phyloP scores from a whole-genome alignment of 2,888 invertebrate genomes.

The Ypsolopha scabrella region DNA sequence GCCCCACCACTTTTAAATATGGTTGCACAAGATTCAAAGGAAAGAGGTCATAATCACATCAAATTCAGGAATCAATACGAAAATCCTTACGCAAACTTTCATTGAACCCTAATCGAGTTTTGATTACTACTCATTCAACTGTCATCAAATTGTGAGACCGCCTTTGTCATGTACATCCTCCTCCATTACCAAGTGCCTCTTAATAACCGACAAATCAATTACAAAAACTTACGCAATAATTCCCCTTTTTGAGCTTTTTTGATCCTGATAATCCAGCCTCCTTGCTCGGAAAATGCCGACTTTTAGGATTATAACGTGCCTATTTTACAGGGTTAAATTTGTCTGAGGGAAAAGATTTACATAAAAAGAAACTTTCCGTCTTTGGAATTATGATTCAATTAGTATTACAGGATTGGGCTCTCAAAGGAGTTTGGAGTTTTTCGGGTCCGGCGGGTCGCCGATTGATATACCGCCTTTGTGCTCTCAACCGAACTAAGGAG shows the following conservation, averaged over 20 bases:
- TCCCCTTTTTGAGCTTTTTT: constrained; percentile 13
- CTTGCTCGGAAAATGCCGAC: constrained; percentile 24
- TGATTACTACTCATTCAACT: constrained; percentile 6
- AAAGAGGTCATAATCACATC: too few relatives aligned
- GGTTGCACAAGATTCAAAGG: too few relatives aligned
- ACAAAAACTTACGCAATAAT: constrained; percentile 9
- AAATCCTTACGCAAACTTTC: too few relatives aligned
- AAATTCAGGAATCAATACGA: too few relatives aligned
- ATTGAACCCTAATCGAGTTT: constrained; percentile 9
- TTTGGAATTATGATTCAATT: constrained; percentile 68
- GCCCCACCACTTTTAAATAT: too few relatives aligned
- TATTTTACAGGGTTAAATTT: constrained; percentile 50
- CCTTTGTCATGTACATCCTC: constrained; percentile 5
- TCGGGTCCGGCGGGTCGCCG: constrained; percentile 47
- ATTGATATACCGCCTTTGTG: constrained; percentile 53
- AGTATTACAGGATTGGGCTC: constrained; percentile 66
- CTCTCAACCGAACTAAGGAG: constrained; percentile 58
- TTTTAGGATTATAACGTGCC: constrained; percentile 48
- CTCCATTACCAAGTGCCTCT: background rate
- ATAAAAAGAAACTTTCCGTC: constrained; percentile 66
- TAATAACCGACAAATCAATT: constrained; percentile 8
- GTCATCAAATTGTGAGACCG: constrained; percentile 7
- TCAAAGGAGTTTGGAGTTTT: constrained; percentile 59
- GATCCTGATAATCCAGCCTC: constrained; percentile 37
- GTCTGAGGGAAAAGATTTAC: constrained; percentile 55